These are phyloP conservation scores for Thalassoma bifasciatum DNA, from an alignment of 2,113 vertebrate genomes.

Conservation along the genomic window DNA sequence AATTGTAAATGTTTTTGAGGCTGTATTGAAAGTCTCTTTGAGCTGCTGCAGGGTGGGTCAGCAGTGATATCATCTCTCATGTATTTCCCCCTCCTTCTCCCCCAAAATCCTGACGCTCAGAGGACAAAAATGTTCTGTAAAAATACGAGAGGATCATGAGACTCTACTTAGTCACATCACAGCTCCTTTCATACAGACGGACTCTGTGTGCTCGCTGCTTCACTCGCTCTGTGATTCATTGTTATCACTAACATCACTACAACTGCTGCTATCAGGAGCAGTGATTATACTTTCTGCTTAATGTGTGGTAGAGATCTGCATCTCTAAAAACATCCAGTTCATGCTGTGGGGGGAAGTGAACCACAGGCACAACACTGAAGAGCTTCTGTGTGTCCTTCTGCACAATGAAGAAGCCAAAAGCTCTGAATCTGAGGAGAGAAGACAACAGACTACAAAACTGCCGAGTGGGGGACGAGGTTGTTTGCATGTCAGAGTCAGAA, in stretches of 20 bases:
- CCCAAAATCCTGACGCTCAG: slow-evolving; percentile 18
- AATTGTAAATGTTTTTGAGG: background rate
- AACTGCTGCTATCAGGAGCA: no score
- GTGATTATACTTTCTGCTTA: no score
- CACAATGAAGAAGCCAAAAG: no score
- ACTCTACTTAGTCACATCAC: background rate
- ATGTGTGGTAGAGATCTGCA: no score
- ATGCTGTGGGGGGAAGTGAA: no score
- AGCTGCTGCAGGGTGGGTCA: slow-evolving; percentile 15
- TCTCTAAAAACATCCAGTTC: no score
- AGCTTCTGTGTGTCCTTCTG: no score
- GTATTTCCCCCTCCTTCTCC: slow-evolving; percentile 24
- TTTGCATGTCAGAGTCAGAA: no score
- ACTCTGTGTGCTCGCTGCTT: background rate
- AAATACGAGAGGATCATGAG: background rate
- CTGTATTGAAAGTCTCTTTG: slow-evolving; percentile 4
- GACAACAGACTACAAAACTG: no score
- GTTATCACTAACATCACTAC: background rate
- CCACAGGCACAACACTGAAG: no score
- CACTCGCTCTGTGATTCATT: background rate
- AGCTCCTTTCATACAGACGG: background rate
- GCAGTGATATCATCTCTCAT: slow-evolving; percentile 44
- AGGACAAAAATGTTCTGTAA: slow-evolving; percentile 32
- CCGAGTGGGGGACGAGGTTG: no score
- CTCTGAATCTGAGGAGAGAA: no score